These are phyloP conservation scores for Nyctibius grandis DNA, from an alignment of 2,797 vertebrate genomes.

Conservation along the genomic window DNA sequence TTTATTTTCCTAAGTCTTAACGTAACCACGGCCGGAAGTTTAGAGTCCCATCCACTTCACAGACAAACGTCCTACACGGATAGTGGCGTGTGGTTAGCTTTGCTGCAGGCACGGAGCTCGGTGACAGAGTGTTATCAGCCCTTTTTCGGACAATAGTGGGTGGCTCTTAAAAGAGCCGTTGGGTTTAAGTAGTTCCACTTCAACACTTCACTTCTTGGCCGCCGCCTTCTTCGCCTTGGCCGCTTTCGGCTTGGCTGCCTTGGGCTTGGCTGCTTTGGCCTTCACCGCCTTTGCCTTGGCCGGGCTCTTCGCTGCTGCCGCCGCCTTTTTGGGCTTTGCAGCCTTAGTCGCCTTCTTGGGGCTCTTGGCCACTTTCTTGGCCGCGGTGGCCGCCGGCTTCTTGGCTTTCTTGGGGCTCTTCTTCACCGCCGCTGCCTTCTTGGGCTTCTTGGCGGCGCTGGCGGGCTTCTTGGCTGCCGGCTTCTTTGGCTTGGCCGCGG, in stretches of 20 bases:
- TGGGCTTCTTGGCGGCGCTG: neutral
- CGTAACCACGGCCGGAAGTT: neutral
- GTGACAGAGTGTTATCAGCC: conserved; percentile 13
- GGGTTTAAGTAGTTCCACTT: conserved; percentile 51
- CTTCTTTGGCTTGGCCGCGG: conserved; percentile 29
- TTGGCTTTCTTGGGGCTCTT: conserved; percentile 32
- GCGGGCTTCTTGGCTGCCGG: conserved; percentile 46
- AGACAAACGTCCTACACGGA: neutral
- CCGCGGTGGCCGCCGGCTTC: conserved; percentile 47
- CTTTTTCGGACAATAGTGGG: conserved; percentile 30
- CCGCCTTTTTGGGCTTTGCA: neutral
- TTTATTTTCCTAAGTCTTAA: conserved; percentile 24
- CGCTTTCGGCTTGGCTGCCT: neutral
- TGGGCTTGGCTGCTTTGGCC: neutral
- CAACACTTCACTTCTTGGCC: conserved; percentile 63
- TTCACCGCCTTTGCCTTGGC: neutral
- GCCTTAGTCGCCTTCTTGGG: neutral
- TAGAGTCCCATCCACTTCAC: neutral
- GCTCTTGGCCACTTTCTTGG: conserved; percentile 48
- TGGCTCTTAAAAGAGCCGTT: conserved; percentile 70
- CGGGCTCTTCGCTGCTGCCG: neutral
- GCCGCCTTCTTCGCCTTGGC: conserved; percentile 50
- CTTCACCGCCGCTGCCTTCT: neutral
- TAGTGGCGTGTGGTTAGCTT: neutral
- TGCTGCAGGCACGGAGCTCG: neutral